Conservation (phyloP, 2,797 vertebrate species). For the Schizopygopsis pylzovi region DNA sequence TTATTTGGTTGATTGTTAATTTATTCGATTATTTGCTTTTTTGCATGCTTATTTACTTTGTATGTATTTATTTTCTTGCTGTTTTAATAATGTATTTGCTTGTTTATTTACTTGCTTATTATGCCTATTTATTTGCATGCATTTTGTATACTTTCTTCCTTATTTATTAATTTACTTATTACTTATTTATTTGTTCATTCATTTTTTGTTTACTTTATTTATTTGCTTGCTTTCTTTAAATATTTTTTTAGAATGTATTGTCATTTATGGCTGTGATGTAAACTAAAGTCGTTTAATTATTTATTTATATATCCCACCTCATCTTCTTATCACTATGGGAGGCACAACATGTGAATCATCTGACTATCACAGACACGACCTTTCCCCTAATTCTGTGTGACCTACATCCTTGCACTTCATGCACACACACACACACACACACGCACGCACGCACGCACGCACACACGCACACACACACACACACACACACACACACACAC, state of each 20-base stretch:
- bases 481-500: too few species aligned
- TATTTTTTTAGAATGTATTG: not conserved
- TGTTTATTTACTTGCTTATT: not conserved
- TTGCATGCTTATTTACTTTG: not conserved
- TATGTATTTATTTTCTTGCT: not conserved
- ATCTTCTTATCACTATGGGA: not conserved
- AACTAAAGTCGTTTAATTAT: not conserved
- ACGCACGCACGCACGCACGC: not conserved
- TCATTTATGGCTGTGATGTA: not conserved
- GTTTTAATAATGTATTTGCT: not conserved
- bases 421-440: constrained; percentile 8
- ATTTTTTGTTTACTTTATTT: not conserved
- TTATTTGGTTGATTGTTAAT: not conserved
- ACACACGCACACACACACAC: too few species aligned
- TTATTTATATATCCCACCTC: not conserved
- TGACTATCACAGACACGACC: not conserved
- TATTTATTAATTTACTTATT: not conserved
- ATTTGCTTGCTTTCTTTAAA: not conserved
- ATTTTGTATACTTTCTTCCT: not conserved
- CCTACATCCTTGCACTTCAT: not conserved
- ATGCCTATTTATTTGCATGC: too few species aligned
- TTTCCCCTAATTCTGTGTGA: constrained; percentile 20
- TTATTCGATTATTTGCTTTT: too few species aligned
- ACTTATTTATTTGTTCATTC: not conserved
- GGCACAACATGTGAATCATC: not conserved